Percentiles rank a stretch among this genome's conserved stretches.
These are phyloP conservation scores for Cephus rjabovi DNA, from an alignment of 2,888 invertebrate genomes.

Conservation along the genomic window DNA sequence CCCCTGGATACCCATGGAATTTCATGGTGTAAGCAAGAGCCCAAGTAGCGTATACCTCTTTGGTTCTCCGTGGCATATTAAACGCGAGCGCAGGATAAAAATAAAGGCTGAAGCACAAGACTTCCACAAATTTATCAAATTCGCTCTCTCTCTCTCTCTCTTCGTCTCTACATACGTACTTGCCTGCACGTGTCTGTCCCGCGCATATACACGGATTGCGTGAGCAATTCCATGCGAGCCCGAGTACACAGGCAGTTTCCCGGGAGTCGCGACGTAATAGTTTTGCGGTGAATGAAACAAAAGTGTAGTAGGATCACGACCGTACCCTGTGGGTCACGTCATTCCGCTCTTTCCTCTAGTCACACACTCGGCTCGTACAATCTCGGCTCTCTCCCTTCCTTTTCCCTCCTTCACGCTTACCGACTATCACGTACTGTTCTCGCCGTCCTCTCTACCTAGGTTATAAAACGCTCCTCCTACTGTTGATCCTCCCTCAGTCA, in stretches of 20 bases:
- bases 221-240: neutral
- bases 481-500: neutral
- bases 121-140: neutral
- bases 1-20: neutral
- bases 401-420: neutral
- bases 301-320: neutral
- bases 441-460: neutral
- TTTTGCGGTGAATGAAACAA: constrained; percentile 9
- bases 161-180: neutral
- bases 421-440: neutral
- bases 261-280: neutral
- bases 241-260: neutral
- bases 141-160: constrained; percentile 10
- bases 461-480: neutral
- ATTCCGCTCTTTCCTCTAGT: neutral
- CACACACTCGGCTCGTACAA: neutral
- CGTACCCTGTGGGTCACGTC: neutral
- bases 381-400: neutral
- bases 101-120: neutral
- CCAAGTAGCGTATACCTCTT: neutral
- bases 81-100: neutral
- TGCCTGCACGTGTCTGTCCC: neutral
- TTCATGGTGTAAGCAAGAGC: neutral
- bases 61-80: neutral
- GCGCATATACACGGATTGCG: neutral